Conservation (phyloP, 2,797 vertebrate genomes). For the Eulemur mongoz region DNA sequence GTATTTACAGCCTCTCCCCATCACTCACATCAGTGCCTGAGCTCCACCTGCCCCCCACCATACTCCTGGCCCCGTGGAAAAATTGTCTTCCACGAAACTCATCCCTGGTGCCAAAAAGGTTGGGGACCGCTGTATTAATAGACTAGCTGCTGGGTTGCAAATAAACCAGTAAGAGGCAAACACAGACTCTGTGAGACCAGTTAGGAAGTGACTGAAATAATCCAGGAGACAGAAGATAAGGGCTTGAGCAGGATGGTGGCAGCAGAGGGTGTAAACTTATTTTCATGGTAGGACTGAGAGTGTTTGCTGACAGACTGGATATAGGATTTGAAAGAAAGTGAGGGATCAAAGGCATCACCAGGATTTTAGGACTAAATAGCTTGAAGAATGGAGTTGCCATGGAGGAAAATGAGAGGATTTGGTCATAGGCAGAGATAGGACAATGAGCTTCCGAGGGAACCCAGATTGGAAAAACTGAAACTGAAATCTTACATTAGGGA, state of each 20-base stretch:
- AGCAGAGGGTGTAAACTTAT: not conserved
- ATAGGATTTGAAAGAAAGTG: not conserved
- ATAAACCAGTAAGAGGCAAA: not conserved
- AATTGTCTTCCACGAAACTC: too few species aligned
- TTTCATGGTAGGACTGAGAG: not conserved
- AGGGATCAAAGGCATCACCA: not conserved
- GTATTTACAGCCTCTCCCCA: too few species aligned
- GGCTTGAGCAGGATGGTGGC: not conserved
- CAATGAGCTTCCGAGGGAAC: not conserved
- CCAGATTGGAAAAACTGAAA: not conserved
- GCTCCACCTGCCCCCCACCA: too few species aligned
- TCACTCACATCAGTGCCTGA: too few species aligned
- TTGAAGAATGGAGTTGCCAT: not conserved
- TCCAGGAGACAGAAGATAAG: not conserved
- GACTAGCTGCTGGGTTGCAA: not conserved
- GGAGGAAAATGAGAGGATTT: not conserved
- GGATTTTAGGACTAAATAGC: not conserved
- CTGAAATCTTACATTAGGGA: not conserved
- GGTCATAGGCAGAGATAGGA: not conserved
- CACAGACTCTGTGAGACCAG: not conserved
- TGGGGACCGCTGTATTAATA: not conserved
- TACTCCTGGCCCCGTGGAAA: too few species aligned
- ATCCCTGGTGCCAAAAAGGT: too few species aligned
- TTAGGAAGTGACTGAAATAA: not conserved
- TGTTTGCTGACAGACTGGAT: not conserved